A percentile compares a stretch with the other conserved stretches of the same genome.
Evolutionary conservation across 2,888 invertebrate genomes (phyloP).

Genomic region (Asteroscopus sphinx): DNA sequence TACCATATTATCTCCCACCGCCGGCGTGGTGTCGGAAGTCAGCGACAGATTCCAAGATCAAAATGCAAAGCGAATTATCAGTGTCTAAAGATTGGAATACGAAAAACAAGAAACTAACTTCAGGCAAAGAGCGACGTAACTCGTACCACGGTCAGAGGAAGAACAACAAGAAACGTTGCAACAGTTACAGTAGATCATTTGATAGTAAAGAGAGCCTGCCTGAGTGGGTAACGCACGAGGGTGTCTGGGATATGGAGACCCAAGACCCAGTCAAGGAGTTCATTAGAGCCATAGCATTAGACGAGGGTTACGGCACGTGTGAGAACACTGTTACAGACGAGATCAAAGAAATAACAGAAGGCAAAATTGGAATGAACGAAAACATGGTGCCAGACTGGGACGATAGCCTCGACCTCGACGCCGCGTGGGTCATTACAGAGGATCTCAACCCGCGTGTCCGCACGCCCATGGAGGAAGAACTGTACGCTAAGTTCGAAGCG

Average conservation of each 20-base stretch:
- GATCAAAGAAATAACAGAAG: conserved; percentile 67
- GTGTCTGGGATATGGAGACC: conserved; percentile 86
- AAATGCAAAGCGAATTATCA: conserved; percentile 82
- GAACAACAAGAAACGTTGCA: conserved; percentile 78
- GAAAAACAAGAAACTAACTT: conserved; percentile 77
- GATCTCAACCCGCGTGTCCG: conserved; percentile 72
- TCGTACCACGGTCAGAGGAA: conserved; percentile 82
- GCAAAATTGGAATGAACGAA: conserved; percentile 68
- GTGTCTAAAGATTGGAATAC: conserved; percentile 78
- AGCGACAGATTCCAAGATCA: conserved; percentile 70
- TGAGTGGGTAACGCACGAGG: conserved; percentile 89
- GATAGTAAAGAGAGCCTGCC: conserved; percentile 85
- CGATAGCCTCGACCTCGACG: conserved; percentile 73
- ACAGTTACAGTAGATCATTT: conserved; percentile 81
- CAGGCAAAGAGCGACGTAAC: conserved; percentile 83
- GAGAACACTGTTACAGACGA: conserved; percentile 86
- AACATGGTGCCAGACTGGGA: conserved; percentile 81
- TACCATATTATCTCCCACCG: conserved; percentile 84
- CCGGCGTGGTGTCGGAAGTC: conserved; percentile 84
- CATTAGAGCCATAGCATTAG: conserved; percentile 82
- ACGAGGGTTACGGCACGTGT: conserved; percentile 88
- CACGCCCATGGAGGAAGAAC: conserved; percentile 84
- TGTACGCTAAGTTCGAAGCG: conserved; percentile 91
- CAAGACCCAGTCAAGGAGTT: conserved; percentile 87
- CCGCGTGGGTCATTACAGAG: conserved; percentile 78